phyloP scores from a whole-genome alignment of 2,888 invertebrate species.

The Drosophila diplacantha region DNA sequence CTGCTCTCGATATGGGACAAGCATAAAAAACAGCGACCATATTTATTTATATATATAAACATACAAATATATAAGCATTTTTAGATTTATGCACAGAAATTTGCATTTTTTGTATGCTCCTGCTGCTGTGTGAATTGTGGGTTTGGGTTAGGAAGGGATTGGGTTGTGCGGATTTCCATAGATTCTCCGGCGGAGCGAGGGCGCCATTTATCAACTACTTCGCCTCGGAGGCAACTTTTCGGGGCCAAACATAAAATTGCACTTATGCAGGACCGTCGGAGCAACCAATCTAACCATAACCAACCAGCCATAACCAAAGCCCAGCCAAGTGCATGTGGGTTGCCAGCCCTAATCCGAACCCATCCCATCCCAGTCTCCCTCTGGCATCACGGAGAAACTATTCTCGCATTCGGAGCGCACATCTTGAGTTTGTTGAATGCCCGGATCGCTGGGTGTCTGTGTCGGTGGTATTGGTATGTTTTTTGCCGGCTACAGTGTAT shows the following conservation, averaged over 20 bases:
- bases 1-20: slow-evolving; percentile 41
- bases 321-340: slow-evolving; percentile 59
- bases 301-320: slow-evolving; percentile 60
- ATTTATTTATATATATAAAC: slow-evolving; percentile 17
- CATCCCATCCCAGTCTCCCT: background rate
- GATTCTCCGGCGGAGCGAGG: slow-evolving; percentile 11
- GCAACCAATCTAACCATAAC: slow-evolving; percentile 42
- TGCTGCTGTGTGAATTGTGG: slow-evolving; percentile 31
- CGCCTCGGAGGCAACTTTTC: slow-evolving; percentile 37
- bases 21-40: slow-evolving; percentile 50
- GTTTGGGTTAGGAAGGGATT: slow-evolving; percentile 35
- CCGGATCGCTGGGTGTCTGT: slow-evolving; percentile 16
- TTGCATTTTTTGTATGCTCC: slow-evolving; percentile 48
- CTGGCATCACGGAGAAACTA: slow-evolving; percentile 21
- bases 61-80: slow-evolving; percentile 52
- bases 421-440: slow-evolving; percentile 26
- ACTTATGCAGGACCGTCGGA: slow-evolving; percentile 56
- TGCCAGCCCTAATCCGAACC: slow-evolving; percentile 12
- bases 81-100: slow-evolving; percentile 64
- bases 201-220: slow-evolving; percentile 65
- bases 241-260: slow-evolving; percentile 65
- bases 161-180: slow-evolving; percentile 49
- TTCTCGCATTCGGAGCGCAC: slow-evolving; percentile 36
- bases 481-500: background rate
- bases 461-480: slow-evolving; percentile 17